phyloP scores from a whole-genome alignment of 1,140 invertebrate genomes.

The Drosophila seguyi region DNA sequence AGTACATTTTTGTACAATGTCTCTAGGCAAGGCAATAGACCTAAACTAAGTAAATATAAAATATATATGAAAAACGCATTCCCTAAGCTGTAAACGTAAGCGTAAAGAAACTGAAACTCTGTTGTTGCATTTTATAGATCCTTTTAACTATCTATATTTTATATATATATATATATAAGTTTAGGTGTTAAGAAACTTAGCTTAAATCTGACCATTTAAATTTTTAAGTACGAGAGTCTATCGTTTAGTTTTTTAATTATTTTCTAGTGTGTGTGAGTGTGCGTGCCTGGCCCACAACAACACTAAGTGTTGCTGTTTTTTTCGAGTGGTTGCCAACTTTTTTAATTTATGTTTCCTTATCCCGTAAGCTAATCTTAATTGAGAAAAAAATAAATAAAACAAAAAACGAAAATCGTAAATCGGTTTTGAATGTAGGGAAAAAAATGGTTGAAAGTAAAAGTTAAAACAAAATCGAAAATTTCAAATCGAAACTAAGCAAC shows the following conservation, averaged over 20 bases:
- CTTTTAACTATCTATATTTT: constrained; percentile 7
- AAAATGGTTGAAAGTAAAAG: constrained; percentile 80
- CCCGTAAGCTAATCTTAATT: constrained; percentile 66
- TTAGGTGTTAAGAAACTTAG: constrained; percentile 32
- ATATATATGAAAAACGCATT: constrained; percentile 10
- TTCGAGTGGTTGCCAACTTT: constrained; percentile 52
- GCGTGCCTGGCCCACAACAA: constrained; percentile 56
- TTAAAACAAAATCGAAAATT: constrained; percentile 36
- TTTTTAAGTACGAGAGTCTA: constrained; percentile 64
- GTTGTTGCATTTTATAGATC: constrained; percentile 54
- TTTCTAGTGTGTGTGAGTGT: not conserved
- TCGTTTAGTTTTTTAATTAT: constrained; percentile 44
- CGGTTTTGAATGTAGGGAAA: constrained; percentile 63
- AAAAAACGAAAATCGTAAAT: constrained; percentile 54
- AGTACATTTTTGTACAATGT: constrained; percentile 79
- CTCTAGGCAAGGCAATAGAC: constrained; percentile 56
- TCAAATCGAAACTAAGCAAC: constrained; percentile 23
- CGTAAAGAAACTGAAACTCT: constrained; percentile 28
- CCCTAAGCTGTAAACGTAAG: constrained; percentile 24
- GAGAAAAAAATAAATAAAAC: constrained; percentile 15
- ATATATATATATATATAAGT: not conserved
- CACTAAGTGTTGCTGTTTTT: constrained; percentile 73
- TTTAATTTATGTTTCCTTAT: constrained; percentile 74
- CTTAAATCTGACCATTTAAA: constrained; percentile 18
- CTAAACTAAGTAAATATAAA: constrained; percentile 27